These are phyloP conservation scores for Leptatherina wallacei DNA, from an alignment of 2,797 vertebrate species.

Conservation along the genomic window DNA sequence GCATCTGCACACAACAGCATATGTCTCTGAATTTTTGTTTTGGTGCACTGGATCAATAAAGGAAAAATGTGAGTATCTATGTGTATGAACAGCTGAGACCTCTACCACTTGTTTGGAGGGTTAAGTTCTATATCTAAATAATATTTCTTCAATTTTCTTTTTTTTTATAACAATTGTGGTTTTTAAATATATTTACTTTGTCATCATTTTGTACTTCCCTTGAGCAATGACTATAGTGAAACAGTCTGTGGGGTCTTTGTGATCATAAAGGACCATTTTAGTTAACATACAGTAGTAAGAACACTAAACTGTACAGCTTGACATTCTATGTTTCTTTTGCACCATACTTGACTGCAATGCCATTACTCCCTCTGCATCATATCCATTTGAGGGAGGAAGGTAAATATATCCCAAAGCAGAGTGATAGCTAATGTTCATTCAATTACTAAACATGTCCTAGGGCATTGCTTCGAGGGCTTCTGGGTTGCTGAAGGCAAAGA, in stretches of 20 bases:
- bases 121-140: constrained; percentile 9
- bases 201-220: not conserved
- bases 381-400: constrained; percentile 33
- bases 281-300: constrained; percentile 37
- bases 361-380: constrained; percentile 41
- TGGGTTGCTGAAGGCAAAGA: constrained; percentile 56
- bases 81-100: constrained; percentile 4
- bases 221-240: not conserved
- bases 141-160: not conserved
- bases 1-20: constrained; percentile 4
- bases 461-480: constrained; percentile 66
- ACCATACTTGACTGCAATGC: constrained; percentile 48
- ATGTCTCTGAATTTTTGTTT: constrained; percentile 4
- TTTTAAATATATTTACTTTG: not conserved
- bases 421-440: constrained; percentile 68
- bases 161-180: not conserved
- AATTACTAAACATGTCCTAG: constrained; percentile 74
- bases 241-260: constrained; percentile 45
- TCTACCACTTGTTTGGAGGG: not conserved
- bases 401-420: constrained; percentile 59
- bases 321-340: constrained; percentile 36
- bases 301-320: constrained; percentile 26
- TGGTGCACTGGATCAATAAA: not conserved
- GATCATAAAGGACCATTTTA: constrained; percentile 53
- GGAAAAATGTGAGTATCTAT: constrained; percentile 3